These are phyloP conservation scores for Emesis furor DNA, from an alignment of 2,888 invertebrate species.

Conservation along the genomic window DNA sequence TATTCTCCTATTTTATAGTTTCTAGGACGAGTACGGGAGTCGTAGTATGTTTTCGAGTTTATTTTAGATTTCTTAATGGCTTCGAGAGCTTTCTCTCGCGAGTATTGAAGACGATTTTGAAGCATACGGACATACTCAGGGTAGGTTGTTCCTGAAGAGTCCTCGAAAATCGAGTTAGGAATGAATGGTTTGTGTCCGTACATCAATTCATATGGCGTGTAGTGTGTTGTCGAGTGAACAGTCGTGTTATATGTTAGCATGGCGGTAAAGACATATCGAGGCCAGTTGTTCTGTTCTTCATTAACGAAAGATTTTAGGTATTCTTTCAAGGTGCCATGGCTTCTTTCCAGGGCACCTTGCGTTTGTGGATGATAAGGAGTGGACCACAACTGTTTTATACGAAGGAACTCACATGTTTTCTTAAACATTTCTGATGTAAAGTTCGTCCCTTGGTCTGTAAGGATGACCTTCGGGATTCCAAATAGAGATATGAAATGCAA, in stretches of 20 bases:
- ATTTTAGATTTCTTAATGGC: background rate
- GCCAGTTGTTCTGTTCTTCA: slow-evolving; percentile 42
- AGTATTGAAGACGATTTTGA: slow-evolving; percentile 30
- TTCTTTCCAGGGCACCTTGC: slow-evolving; percentile 31
- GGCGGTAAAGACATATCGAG: slow-evolving; percentile 39
- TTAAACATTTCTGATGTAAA: slow-evolving; percentile 40
- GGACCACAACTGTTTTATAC: slow-evolving; percentile 45
- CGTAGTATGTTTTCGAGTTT: background rate
- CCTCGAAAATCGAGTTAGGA: slow-evolving; percentile 27
- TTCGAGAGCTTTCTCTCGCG: slow-evolving; percentile 32
- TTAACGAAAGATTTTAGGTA: slow-evolving; percentile 64
- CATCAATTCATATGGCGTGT: slow-evolving; percentile 40
- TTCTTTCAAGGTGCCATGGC: slow-evolving; percentile 40
- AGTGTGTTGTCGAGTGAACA: slow-evolving; percentile 44
- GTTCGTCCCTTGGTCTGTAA: slow-evolving; percentile 64
- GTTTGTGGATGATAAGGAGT: background rate
- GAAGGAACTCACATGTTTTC: slow-evolving; percentile 37
- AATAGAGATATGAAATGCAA: slow-evolving; percentile 64
- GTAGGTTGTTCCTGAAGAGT: slow-evolving; percentile 19
- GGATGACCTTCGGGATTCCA: slow-evolving; percentile 63
- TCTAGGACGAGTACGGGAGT: background rate
- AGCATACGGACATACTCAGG: slow-evolving; percentile 36
- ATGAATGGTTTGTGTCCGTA: slow-evolving; percentile 43
- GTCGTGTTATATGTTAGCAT: slow-evolving; percentile 47
- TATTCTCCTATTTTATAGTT: slow-evolving; percentile 37